Evolutionary conservation across 2,888 invertebrate species (phyloP).

Genomic region (Acleris emargana): DNA sequence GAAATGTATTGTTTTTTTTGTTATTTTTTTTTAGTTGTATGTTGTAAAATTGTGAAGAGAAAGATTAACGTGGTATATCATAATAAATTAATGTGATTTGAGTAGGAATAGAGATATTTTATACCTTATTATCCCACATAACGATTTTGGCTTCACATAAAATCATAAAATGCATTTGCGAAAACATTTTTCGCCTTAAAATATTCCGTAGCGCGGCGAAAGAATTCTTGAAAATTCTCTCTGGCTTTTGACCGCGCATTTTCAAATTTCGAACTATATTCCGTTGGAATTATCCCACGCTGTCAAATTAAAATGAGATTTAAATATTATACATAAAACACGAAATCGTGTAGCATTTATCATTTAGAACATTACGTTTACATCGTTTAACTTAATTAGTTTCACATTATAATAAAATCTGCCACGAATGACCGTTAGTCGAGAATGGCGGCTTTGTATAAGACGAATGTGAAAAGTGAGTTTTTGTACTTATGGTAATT

Average conservation of each 20-base stretch:
- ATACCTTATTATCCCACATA: not conserved
- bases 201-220: constrained; percentile 17
- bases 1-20: not conserved
- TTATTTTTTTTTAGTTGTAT: too few relatives aligned
- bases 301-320: constrained; percentile 21
- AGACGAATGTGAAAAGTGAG: constrained; percentile 49
- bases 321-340: not conserved
- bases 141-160: constrained; percentile 5
- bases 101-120: not conserved
- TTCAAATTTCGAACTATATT: constrained; percentile 9
- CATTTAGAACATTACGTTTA: constrained; percentile 3
- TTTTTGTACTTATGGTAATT: constrained; percentile 67
- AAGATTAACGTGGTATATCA: too few relatives aligned
- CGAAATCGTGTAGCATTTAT: constrained; percentile 3
- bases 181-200: constrained; percentile 21
- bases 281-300: constrained; percentile 26
- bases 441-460: constrained; percentile 32
- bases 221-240: constrained; percentile 20
- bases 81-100: too few relatives aligned
- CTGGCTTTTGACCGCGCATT: constrained; percentile 13
- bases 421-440: constrained; percentile 23
- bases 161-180: constrained; percentile 18
- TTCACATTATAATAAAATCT: constrained; percentile 13
- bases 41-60: too few relatives aligned
- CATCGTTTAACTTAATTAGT: constrained; percentile 14